phyloP scores from a whole-genome alignment of 2,888 invertebrate species.

The Apeira syringaria region DNA sequence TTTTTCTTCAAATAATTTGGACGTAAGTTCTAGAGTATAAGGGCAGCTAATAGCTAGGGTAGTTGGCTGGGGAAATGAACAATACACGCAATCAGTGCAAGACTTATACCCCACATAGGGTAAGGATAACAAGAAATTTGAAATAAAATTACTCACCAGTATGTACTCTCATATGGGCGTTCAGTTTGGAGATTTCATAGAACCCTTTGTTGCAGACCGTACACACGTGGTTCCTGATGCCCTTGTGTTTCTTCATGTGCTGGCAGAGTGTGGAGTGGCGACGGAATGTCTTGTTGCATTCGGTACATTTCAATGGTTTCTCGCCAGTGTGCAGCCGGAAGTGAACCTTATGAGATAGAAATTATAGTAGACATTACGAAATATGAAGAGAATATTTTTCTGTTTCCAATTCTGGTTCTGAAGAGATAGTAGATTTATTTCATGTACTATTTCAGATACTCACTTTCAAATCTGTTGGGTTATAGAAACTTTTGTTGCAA shows the following conservation, averaged over 20 bases:
- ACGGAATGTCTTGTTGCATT: slow-evolving; percentile 78
- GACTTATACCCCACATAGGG: no score
- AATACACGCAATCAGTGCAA: no score
- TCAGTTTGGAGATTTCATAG: slow-evolving; percentile 80
- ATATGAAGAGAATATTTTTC: no score
- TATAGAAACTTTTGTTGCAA: slow-evolving; percentile 83
- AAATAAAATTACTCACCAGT: slow-evolving; percentile 70
- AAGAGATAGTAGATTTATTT: no score
- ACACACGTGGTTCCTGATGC: slow-evolving; percentile 77
- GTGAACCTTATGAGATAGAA: slow-evolving; percentile 52
- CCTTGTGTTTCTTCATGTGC: slow-evolving; percentile 80
- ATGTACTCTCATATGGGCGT: slow-evolving; percentile 78
- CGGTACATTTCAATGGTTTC: slow-evolving; percentile 74
- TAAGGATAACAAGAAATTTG: no score
- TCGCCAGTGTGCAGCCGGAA: slow-evolving; percentile 79
- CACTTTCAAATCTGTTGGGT: slow-evolving; percentile 83
- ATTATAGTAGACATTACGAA: no score
- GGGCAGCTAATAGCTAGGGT: no score
- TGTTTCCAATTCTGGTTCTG: no score
- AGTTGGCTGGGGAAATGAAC: no score
- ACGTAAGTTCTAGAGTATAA: no score
- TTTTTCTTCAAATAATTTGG: no score
- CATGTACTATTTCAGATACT: no score
- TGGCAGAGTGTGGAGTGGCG: slow-evolving; percentile 79
- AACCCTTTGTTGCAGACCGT: slow-evolving; percentile 71